Conservation (phyloP, 2,888 invertebrate genomes). For the Tipula helvola region DNA sequence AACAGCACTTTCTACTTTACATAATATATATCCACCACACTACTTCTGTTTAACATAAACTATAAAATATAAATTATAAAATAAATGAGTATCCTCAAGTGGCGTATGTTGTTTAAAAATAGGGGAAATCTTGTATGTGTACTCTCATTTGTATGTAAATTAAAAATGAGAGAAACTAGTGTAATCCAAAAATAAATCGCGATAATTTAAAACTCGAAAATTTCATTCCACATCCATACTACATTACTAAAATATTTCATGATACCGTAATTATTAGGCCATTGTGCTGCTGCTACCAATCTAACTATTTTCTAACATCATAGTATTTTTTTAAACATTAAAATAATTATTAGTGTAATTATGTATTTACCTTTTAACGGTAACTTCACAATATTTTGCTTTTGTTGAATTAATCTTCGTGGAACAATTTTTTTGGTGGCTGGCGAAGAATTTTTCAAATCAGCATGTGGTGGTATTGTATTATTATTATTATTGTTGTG, state of each 20-base stretch:
- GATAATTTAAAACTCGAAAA: neutral
- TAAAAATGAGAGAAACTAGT: neutral
- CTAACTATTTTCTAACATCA: neutral
- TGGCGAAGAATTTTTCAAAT: conserved; percentile 22
- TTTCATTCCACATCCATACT: neutral
- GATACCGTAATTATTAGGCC: neutral
- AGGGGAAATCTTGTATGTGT: neutral
- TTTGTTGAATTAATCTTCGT: conserved; percentile 17
- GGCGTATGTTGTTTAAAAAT: neutral
- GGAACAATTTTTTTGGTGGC: conserved; percentile 21
- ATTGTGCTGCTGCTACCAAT: neutral
- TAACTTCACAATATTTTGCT: conserved; percentile 19
- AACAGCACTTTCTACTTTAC: neutral
- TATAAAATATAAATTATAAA: neutral
- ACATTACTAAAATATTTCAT: neutral
- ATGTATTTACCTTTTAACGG: conserved; percentile 21
- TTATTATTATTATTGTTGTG: conserved; percentile 13
- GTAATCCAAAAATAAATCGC: neutral
- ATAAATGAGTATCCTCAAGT: too few relatives aligned
- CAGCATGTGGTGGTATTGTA: conserved; percentile 17
- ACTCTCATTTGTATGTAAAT: neutral
- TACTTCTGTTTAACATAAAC: neutral
- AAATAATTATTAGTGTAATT: neutral
- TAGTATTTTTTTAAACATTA: neutral
- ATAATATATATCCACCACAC: neutral